Conservation (phyloP, 2,888 invertebrate species). For the Standfussiana lucernea region DNA sequence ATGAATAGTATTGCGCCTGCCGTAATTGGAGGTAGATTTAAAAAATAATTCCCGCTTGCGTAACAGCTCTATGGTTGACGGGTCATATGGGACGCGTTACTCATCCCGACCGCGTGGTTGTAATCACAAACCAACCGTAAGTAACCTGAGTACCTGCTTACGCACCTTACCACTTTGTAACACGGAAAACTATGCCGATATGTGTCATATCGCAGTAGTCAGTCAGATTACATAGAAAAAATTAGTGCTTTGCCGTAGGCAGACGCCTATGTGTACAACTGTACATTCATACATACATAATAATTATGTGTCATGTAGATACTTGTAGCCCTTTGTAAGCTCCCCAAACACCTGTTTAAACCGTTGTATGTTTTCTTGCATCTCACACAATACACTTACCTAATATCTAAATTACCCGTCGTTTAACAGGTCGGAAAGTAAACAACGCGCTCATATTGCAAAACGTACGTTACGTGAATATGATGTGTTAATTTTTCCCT, state of each 20-base stretch:
- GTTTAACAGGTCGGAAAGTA: constrained; percentile 44
- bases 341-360: constrained; percentile 27
- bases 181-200: constrained; percentile 72
- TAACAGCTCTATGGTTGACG: constrained; percentile 74
- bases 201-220: constrained; percentile 57
- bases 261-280: constrained; percentile 4
- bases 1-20: constrained; percentile 56
- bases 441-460: constrained; percentile 49
- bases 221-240: constrained; percentile 19
- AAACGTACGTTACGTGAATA: constrained; percentile 57
- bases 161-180: constrained; percentile 61
- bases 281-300: neutral
- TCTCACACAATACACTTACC: constrained; percentile 18
- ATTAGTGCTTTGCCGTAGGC: neutral
- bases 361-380: constrained; percentile 29
- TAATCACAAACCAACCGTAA: constrained; percentile 51
- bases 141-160: constrained; percentile 56
- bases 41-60: constrained; percentile 70
- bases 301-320: constrained; percentile 11
- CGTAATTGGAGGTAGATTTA: constrained; percentile 47
- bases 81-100: constrained; percentile 74
- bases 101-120: constrained; percentile 70
- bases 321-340: neutral
- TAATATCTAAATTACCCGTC: constrained; percentile 33
- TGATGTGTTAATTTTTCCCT: constrained; percentile 63